phyloP scores from a whole-genome alignment of 2,888 invertebrate genomes.

The Drosophila helvetica region DNA sequence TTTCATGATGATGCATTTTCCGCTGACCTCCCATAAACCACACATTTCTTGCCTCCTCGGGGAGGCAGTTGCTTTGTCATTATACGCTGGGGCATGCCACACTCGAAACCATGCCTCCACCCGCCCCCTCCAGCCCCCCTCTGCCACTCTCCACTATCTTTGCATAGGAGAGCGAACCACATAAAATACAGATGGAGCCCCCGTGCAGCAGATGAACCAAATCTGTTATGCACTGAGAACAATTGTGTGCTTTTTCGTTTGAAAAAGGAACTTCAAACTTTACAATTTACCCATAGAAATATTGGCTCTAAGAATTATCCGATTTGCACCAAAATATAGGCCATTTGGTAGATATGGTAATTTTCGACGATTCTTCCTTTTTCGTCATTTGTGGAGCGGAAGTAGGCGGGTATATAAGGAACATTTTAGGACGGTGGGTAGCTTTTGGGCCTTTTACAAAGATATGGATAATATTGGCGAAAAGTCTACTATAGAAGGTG shows the following conservation, averaged over 20 bases:
- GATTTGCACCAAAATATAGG: too few species aligned
- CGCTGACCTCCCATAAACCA: slow-evolving; percentile 43
- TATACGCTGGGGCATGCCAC: slow-evolving; percentile 27
- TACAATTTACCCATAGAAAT: too few species aligned
- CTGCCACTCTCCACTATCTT: slow-evolving; percentile 9
- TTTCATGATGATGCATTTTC: slow-evolving; percentile 71
- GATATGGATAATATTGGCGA: too few species aligned
- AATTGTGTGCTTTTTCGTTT: background rate
- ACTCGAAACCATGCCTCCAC: background rate
- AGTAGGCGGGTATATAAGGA: too few species aligned
- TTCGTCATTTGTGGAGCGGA: too few species aligned
- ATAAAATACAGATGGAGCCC: slow-evolving; percentile 64
- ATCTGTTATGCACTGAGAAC: slow-evolving; percentile 37
- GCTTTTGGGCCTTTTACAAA: too few species aligned
- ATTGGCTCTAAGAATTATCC: too few species aligned
- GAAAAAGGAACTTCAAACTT: too few species aligned
- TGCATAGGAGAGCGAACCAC: slow-evolving; percentile 42
- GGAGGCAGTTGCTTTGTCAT: slow-evolving; percentile 60
- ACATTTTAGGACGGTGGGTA: too few species aligned
- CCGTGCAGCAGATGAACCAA: slow-evolving; percentile 47
- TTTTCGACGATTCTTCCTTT: too few species aligned
- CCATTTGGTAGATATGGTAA: too few species aligned
- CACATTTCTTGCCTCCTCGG: slow-evolving; percentile 22
- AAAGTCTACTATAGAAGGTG: too few species aligned
- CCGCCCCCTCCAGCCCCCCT: background rate